Evolutionary conservation across 2,888 invertebrate species (phyloP), one percentile per base, ranked within the genome.

Genomic region (Sceliomorpha sp.): DNA sequence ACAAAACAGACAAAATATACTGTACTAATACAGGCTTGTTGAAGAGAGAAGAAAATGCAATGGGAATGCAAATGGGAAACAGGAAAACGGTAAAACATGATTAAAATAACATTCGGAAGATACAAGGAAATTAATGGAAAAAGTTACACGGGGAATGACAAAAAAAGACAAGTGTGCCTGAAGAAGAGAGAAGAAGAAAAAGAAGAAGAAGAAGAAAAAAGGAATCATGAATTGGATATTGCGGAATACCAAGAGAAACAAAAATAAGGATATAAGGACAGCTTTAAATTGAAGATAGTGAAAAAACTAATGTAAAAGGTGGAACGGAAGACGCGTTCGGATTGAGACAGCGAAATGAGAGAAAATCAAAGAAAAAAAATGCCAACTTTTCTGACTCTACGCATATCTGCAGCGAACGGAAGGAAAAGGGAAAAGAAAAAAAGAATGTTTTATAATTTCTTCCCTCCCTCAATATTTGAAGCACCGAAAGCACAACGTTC

Each of bases 51-150:
- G 12, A 36, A 44, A 42, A 36, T 48, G 36, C 31, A 24, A 45
- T 37, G 56, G 34, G 27, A 27, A 56, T 56, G 37, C 45, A 62
- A 62, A 53, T 27, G 39, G 27, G 53, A n/a, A 39, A 20, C 17
- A 47, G 39, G 34, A 63, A 63, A 50, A 56, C 48, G 40, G 39
- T 56, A 50, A 45, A 48, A 50, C 56, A 63, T 53, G 39, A 63
- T 63, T 55, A 53, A 63, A 55, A 63, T 63, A 63, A 55, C 47
- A 55, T 40, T 40, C 36, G 44, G 31, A 17, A 56, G 50, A 56
- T 55, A 40, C 50, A 50, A 32, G 39, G 56, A 64, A 64, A 64
- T 64, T 50, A 64, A 64, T 64, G 56, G 56, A 64, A 50, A 64
- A 64, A 64, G 56, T 64, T 50, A 32, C 13, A 7, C 10, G 10